Conservation (phyloP, 2,888 invertebrate species). For the Cheilosia vulpina region DNA sequence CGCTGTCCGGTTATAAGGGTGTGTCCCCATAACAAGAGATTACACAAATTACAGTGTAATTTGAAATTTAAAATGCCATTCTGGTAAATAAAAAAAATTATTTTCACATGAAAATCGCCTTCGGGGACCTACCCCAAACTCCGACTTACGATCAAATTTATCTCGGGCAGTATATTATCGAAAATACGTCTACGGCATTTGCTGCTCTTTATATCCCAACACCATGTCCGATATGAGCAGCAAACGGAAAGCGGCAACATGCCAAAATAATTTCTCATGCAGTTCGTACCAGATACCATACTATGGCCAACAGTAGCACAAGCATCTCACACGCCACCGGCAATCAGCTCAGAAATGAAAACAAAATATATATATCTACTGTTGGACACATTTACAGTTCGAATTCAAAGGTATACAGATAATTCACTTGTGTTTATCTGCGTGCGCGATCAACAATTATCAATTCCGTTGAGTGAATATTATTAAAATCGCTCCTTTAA, state of each 20-base stretch:
- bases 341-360: conserved; percentile 40
- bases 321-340: conserved; percentile 25
- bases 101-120: not conserved
- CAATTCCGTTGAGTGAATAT: conserved; percentile 30
- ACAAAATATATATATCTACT: not conserved
- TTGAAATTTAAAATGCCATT: no score
- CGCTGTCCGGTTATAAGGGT: no score
- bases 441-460: conserved; percentile 43
- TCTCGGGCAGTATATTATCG: not conserved
- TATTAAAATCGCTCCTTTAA: not conserved
- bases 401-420: not conserved
- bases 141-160: not conserved
- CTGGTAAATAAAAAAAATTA: not conserved
- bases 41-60: no score
- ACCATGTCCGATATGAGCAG: conserved; percentile 5
- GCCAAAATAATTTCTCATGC: conserved; percentile 62
- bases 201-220: not conserved
- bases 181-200: not conserved
- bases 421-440: not conserved
- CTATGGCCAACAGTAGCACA: conserved; percentile 22
- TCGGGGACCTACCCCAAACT: not conserved
- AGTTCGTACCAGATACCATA: not conserved
- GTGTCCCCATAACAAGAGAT: no score
- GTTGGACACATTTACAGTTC: conserved; percentile 4
- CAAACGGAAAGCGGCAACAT: conserved; percentile 48